Percentiles rank a stretch among this genome's conserved stretches.
Evolutionary conservation across 2,113 vertebrate genomes (phyloP).

Genomic region (Actenoides hombroni): DNA sequence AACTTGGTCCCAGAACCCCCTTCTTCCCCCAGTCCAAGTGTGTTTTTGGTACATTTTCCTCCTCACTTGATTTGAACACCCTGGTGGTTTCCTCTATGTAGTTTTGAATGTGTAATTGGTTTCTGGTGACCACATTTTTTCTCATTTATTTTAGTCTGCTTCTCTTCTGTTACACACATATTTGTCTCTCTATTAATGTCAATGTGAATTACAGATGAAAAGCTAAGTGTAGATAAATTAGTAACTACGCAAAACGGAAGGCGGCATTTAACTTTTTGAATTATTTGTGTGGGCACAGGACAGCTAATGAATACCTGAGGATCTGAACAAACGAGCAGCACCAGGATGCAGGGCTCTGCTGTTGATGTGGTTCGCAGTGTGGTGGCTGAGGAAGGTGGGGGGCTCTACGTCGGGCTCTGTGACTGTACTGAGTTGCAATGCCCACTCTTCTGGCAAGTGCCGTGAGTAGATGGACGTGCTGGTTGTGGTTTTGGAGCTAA

Average conservation of each 20-base stretch:
- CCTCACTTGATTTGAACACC: constrained; percentile 21
- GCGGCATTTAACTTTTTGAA: constrained; percentile 7
- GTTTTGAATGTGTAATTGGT: constrained; percentile 32
- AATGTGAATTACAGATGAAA: constrained; percentile 46
- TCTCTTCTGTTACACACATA: constrained; percentile 26
- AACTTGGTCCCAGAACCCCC: not conserved
- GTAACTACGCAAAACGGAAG: constrained; percentile 1
- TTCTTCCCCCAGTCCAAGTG: not conserved
- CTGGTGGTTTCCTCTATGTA: not conserved
- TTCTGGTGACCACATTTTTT: constrained; percentile 56
- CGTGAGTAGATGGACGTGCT: not conserved
- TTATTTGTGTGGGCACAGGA: constrained; percentile 41
- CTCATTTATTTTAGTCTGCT: constrained; percentile 43
- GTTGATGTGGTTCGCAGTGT: accelerated
- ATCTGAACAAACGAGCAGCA: not conserved
- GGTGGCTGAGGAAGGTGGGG: not conserved
- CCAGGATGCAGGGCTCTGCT: not conserved
- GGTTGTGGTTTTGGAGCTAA: not conserved
- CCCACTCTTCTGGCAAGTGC: not conserved
- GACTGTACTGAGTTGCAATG: not conserved
- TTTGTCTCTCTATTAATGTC: constrained; percentile 58
- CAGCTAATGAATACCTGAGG: constrained; percentile 28
- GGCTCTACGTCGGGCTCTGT: not conserved
- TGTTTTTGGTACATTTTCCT: constrained; percentile 14
- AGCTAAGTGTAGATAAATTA: constrained; percentile 43